These are phyloP conservation scores for Metellina segmentata DNA, from an alignment of 2,888 invertebrate genomes.

Conservation along the genomic window DNA sequence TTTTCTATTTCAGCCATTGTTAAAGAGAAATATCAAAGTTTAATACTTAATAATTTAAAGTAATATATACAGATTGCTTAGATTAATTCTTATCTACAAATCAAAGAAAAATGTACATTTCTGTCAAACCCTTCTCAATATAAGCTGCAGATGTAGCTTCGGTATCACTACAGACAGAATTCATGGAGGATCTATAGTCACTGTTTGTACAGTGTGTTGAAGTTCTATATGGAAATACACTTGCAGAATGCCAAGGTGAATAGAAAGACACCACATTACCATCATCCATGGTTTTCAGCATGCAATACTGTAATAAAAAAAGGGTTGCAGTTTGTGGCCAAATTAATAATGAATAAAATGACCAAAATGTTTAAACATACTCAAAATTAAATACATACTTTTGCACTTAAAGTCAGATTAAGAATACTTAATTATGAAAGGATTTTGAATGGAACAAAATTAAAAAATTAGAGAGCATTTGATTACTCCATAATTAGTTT, in stretches of 20 bases:
- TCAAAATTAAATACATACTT: too few relatives aligned
- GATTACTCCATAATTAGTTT: too few relatives aligned
- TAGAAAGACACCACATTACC: constrained; percentile 78
- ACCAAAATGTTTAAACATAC: neutral
- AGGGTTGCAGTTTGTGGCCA: neutral
- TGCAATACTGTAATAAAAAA: constrained; percentile 5
- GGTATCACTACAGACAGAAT: constrained; percentile 17
- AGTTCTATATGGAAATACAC: constrained; percentile 78
- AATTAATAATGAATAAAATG: neutral
- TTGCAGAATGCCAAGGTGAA: constrained; percentile 79
- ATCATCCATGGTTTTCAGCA: constrained; percentile 54
- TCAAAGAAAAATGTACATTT: constrained; percentile 29
- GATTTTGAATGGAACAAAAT: too few relatives aligned
- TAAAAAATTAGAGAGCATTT: too few relatives aligned
- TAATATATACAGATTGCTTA: too few relatives aligned
- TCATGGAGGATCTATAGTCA: constrained; percentile 32
- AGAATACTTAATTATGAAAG: neutral
- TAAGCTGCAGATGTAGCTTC: constrained; percentile 28
- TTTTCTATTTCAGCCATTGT: too few relatives aligned
- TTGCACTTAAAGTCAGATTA: too few relatives aligned
- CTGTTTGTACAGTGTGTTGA: constrained; percentile 28
- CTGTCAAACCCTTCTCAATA: constrained; percentile 36
- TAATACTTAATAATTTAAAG: too few relatives aligned
- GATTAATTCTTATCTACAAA: neutral
- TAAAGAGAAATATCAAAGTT: too few relatives aligned